Evolutionary conservation across 2,888 invertebrate genomes (phyloP).

Genomic region (Diarsia dahlii): DNA sequence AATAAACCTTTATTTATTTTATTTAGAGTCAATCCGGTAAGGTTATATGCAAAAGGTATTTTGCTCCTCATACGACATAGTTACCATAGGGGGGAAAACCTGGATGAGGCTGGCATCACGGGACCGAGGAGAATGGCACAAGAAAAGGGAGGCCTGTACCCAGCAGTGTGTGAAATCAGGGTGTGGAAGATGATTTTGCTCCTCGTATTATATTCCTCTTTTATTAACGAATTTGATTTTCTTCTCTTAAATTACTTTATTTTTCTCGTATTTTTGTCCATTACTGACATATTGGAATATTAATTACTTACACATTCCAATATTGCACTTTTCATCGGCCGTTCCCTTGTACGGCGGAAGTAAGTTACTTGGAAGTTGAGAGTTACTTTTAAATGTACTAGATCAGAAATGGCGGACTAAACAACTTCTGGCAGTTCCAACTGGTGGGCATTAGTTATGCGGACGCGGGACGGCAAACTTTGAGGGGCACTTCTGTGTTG

Average conservation of each 20-base stretch:
- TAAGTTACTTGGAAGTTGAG: slow-evolving; percentile 21
- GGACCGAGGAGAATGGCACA: no score
- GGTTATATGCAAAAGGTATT: background rate
- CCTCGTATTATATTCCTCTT: no score
- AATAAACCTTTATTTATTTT: background rate
- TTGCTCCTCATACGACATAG: background rate
- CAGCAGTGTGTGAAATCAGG: no score
- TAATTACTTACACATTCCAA: background rate
- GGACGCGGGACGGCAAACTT: slow-evolving; percentile 59
- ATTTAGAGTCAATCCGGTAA: background rate
- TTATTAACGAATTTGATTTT: background rate
- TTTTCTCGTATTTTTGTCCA: background rate
- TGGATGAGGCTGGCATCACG: no score
- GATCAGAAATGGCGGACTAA: slow-evolving; percentile 10
- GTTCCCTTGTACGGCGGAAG: background rate
- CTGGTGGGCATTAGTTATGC: slow-evolving; percentile 60
- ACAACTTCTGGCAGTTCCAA: slow-evolving; percentile 48
- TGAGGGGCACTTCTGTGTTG: slow-evolving; percentile 50
- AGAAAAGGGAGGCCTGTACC: no score
- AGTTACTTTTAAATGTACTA: slow-evolving; percentile 36
- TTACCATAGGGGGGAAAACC: no score
- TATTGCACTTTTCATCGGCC: background rate
- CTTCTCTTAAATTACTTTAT: no score
- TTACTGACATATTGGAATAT: background rate
- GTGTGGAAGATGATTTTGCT: background rate